Percentiles rank a stretch among this genome's conserved stretches.
phyloP scores from a whole-genome alignment of 1,140 invertebrate genomes.

The Anastrepha ludens region DNA sequence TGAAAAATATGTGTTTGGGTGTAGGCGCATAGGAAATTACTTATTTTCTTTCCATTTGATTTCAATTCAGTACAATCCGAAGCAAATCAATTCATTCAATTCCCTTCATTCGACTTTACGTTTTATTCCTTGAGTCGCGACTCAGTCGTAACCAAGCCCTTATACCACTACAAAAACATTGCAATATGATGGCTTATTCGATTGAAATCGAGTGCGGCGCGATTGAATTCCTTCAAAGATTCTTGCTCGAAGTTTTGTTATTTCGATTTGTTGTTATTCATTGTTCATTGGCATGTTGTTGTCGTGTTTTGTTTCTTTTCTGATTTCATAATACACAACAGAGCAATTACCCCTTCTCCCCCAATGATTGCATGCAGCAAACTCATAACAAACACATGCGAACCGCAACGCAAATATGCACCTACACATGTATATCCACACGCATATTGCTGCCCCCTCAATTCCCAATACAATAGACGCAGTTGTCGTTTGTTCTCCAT shows the following conservation, averaged over 20 bases:
- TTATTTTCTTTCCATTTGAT: conserved; percentile 53
- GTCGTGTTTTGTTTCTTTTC: conserved; percentile 43
- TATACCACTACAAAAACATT: neutral
- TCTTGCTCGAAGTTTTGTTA: neutral
- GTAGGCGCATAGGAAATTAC: conserved; percentile 19
- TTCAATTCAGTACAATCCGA: conserved; percentile 35
- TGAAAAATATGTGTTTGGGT: neutral
- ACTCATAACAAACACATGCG: neutral
- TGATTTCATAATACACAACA: conserved; percentile 35
- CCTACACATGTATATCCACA: neutral
- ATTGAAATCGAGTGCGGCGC: conserved; percentile 4
- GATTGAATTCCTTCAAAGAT: conserved; percentile 16
- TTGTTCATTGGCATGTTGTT: conserved; percentile 41
- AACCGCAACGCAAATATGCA: neutral
- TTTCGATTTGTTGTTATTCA: conserved; percentile 45
- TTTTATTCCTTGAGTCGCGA: neutral
- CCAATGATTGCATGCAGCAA: neutral
- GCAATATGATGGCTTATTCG: conserved; percentile 38
- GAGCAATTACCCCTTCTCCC: conserved; percentile 41
- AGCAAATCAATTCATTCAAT: conserved; percentile 48
- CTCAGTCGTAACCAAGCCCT: neutral
- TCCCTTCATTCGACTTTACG: conserved; percentile 13
- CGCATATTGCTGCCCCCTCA: neutral
- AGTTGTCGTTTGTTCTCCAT: neutral
- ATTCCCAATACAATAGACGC: neutral